phyloP scores from a whole-genome alignment of 2,113 vertebrate genomes.

The Piaya cayana region DNA sequence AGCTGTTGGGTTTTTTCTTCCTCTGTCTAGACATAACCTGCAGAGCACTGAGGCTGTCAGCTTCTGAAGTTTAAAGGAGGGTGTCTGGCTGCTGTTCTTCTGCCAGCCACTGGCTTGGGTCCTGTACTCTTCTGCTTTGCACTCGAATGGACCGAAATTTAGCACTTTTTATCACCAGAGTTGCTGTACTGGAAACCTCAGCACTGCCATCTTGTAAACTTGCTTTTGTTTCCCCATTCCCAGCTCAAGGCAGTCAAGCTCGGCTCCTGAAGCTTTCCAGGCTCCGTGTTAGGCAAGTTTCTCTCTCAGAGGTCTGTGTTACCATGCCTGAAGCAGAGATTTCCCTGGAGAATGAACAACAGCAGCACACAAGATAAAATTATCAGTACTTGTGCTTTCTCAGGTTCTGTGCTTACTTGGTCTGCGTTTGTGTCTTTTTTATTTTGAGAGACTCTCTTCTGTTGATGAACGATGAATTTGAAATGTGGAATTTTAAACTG shows the following conservation, averaged over 20 bases:
- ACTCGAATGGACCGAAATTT: neutral
- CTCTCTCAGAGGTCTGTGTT: neutral
- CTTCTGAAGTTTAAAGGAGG: neutral
- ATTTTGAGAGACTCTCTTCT: neutral
- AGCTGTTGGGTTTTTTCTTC: neutral
- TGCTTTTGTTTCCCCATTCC: neutral
- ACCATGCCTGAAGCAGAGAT: neutral
- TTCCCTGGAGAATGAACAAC: neutral
- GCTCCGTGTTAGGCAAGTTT: neutral
- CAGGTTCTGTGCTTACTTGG: neutral
- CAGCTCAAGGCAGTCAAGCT: neutral
- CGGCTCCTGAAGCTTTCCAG: neutral
- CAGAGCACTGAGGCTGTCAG: neutral
- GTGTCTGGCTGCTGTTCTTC: neutral
- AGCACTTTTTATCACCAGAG: neutral
- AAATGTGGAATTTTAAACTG: neutral
- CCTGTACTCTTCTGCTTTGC: neutral
- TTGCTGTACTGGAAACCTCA: neutral
- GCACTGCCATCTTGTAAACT: neutral
- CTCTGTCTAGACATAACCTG: neutral
- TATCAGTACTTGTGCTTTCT: neutral
- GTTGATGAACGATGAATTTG: neutral
- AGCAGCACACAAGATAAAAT: neutral
- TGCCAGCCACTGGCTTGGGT: neutral
- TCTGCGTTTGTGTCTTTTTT: neutral